These are phyloP conservation scores for Thysanoteuthis rhombus DNA, from an alignment of 2,888 invertebrate genomes.

Conservation along the genomic window DNA sequence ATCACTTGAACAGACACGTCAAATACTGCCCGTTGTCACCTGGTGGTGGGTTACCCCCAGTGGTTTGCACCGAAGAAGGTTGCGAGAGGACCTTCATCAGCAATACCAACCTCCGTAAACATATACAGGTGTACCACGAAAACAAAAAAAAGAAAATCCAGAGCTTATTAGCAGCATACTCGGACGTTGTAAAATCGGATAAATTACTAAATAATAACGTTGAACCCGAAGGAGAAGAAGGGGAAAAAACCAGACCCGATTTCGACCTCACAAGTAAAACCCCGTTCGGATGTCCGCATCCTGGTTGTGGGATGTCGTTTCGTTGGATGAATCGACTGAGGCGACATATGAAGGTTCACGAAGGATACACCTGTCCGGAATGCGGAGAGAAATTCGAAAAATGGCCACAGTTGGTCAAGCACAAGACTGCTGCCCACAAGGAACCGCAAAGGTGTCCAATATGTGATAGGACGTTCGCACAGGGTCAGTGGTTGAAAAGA, in stretches of 20 bases:
- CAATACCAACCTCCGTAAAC: conserved; percentile 45
- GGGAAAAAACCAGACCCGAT: conserved; percentile 52
- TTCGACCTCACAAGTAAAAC: conserved; percentile 40
- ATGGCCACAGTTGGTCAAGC: conserved; percentile 53
- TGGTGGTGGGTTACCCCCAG: neutral
- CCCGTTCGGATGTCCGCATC: conserved; percentile 47
- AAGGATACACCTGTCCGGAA: conserved; percentile 43
- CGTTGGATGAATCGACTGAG: conserved; percentile 46
- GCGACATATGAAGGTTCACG: conserved; percentile 52
- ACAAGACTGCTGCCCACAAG: conserved; percentile 37
- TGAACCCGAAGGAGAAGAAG: conserved; percentile 40
- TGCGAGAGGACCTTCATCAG: conserved; percentile 45
- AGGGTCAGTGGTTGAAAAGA: conserved; percentile 44
- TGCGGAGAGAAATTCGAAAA: conserved; percentile 48
- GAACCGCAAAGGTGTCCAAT: conserved; percentile 44
- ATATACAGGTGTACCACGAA: conserved; percentile 43
- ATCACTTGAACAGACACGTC: conserved; percentile 50
- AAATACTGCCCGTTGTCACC: conserved; percentile 39
- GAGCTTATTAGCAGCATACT: conserved; percentile 50
- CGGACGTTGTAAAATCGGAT: conserved; percentile 43
- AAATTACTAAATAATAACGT: neutral
- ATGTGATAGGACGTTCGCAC: conserved; percentile 48
- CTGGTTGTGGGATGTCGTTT: conserved; percentile 52
- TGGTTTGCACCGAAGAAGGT: conserved; percentile 44
- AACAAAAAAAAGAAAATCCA: conserved; percentile 43